Evolutionary conservation across 2,888 invertebrate genomes (phyloP).

Genomic region (Incurvaria masculella): DNA sequence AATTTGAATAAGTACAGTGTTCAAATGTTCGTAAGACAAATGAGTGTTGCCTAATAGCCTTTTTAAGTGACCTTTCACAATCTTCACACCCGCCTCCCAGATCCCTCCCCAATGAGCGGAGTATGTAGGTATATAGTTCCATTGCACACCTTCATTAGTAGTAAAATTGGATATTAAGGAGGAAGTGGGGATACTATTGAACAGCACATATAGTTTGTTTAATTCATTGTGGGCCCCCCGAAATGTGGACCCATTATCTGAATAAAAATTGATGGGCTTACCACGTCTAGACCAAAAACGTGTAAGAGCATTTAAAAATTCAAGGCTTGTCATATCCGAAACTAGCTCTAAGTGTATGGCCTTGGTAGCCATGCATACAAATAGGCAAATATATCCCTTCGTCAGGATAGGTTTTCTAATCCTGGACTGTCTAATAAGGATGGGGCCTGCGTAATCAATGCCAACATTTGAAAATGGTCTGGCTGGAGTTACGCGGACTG

Average conservation of each 20-base stretch:
- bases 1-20: conserved; percentile 3
- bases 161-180: not conserved
- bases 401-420: not conserved
- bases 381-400: not conserved
- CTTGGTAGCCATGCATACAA: not conserved
- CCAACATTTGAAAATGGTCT: not conserved
- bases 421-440: not conserved
- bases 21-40: not conserved
- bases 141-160: not conserved
- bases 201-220: not conserved
- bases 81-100: not conserved
- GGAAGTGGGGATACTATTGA: not conserved
- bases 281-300: not conserved
- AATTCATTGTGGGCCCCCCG: not conserved
- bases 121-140: not conserved
- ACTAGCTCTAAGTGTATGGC: conserved; percentile 3
- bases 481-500: not conserved
- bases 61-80: not conserved
- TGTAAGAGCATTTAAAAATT: not conserved
- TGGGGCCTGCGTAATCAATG: conserved; percentile 2
- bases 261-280: not conserved
- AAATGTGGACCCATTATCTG: not conserved
- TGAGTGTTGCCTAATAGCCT: not conserved
- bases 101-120: not conserved
- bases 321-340: not conserved